phyloP scores from a whole-genome alignment of 2,113 vertebrate genomes.

The Lates calcarifer region DNA sequence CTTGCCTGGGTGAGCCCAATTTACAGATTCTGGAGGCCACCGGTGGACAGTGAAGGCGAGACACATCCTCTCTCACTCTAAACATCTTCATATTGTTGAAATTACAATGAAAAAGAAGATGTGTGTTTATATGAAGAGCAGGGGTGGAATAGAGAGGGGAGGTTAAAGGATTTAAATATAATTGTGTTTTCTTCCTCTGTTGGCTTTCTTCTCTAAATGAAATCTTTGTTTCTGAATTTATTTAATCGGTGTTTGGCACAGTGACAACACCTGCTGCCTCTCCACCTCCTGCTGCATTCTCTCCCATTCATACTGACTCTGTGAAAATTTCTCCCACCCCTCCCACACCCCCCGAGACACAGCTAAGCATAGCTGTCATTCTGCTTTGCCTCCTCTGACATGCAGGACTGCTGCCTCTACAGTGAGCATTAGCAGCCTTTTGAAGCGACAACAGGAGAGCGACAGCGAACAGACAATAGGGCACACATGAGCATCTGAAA shows the following conservation, averaged over 20 bases:
- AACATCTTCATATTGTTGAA: constrained; percentile 24
- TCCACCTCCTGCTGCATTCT: neutral
- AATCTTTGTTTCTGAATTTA: constrained; percentile 1
- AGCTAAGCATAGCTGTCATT: constrained; percentile 57
- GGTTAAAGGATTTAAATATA: constrained; percentile 15
- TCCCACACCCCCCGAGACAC: constrained; percentile 43
- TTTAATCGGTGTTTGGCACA: constrained; percentile 26
- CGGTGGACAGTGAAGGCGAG: constrained; percentile 22
- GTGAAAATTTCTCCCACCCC: constrained; percentile 29
- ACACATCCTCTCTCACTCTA: neutral
- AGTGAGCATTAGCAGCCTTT: constrained; percentile 66
- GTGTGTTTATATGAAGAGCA: neutral
- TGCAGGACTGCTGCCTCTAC: constrained; percentile 46
- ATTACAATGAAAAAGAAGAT: neutral
- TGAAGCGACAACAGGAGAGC: constrained; percentile 63
- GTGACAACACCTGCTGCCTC: constrained; percentile 52
- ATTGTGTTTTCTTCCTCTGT: neutral
- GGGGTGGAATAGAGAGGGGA: neutral
- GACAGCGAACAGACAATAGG: constrained; percentile 45
- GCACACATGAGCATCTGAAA: constrained; percentile 11
- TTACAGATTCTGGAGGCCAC: constrained; percentile 28
- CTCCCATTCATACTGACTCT: constrained; percentile 40
- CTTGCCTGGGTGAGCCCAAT: constrained; percentile 6
- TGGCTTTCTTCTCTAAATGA: constrained; percentile 17
- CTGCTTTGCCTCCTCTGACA: constrained; percentile 51